phyloP scores from a whole-genome alignment of 2,113 vertebrate genomes.

The Colossoma macropomum region DNA sequence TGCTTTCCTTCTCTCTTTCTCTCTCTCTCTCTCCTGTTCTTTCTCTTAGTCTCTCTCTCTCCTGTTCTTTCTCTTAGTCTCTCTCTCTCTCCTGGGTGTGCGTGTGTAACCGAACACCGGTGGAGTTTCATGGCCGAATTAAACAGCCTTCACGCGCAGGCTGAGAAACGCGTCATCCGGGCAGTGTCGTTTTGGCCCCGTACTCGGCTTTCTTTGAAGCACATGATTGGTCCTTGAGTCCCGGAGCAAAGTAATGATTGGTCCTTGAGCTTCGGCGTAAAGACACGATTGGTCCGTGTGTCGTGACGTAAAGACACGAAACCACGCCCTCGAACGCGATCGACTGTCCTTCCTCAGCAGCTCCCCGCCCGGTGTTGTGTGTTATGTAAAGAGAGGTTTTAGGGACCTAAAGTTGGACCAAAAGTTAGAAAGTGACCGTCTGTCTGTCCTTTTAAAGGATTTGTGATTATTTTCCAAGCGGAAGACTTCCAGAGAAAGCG shows the following conservation, averaged over 20 bases:
- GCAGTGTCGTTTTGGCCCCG: conserved; percentile 25
- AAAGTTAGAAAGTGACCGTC: not conserved
- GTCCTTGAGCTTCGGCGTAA: not conserved
- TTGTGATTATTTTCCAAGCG: not conserved
- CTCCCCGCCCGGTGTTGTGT: not conserved
- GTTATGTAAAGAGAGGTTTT: not conserved
- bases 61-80: conserved; percentile 61
- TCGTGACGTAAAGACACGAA: conserved; percentile 8
- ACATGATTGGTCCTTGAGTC: conserved; percentile 34
- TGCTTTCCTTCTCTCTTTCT: conserved; percentile 48
- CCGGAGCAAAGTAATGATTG: not conserved
- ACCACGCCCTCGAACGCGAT: conserved; percentile 65
- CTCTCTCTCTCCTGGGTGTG: not conserved
- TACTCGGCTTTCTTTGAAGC: not conserved
- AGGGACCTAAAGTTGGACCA: not conserved
- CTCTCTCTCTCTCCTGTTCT: not conserved
- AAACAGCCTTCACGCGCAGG: not conserved
- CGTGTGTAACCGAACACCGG: conserved; percentile 49
- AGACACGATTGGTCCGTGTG: too few species aligned
- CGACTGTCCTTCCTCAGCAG: not conserved
- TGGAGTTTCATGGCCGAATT: not conserved
- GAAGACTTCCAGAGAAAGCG: not conserved
- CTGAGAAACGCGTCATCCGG: conserved; percentile 51
- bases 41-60: not conserved
- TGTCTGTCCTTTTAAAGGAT: conserved; percentile 8